Evolutionary conservation across 92 coral and sea anemone species (phyloP).

Genomic region (Epizoanthus stellaris): DNA sequence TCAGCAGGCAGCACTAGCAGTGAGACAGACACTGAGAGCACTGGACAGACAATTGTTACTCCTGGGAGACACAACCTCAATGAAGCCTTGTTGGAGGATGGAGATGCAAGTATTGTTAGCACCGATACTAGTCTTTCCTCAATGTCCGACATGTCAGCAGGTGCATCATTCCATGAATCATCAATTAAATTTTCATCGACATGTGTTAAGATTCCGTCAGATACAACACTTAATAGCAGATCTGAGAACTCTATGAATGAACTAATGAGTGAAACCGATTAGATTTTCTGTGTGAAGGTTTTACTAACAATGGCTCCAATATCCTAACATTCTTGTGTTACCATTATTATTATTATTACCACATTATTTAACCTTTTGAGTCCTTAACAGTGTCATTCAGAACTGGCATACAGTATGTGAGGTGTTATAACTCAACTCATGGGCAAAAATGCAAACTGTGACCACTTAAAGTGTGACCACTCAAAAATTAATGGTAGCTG

Average conservation of each 20-base stretch:
- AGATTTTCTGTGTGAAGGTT: neutral
- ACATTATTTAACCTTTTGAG: too few species aligned
- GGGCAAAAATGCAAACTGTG: too few species aligned
- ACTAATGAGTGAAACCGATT: slow-evolving; percentile 7
- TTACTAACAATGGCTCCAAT: neutral
- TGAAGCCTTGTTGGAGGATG: slow-evolving; percentile 70
- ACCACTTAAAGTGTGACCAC: too few species aligned
- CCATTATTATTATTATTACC: too few species aligned
- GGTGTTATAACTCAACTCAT: too few species aligned
- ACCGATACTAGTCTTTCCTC: slow-evolving; percentile 78
- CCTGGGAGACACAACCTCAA: slow-evolving; percentile 59
- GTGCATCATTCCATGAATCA: slow-evolving; percentile 78
- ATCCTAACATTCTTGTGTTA: too few species aligned
- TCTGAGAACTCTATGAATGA: slow-evolving; percentile 32
- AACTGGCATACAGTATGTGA: too few species aligned
- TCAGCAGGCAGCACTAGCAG: slow-evolving; percentile 45
- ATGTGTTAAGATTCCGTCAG: slow-evolving; percentile 81
- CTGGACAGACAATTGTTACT: slow-evolving; percentile 45
- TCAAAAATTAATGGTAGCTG: too few species aligned
- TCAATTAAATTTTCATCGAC: slow-evolving; percentile 90
- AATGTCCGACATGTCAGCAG: slow-evolving; percentile 76
- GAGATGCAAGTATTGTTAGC: slow-evolving; percentile 64
- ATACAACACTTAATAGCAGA: slow-evolving; percentile 26
- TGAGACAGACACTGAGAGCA: slow-evolving; percentile 60
- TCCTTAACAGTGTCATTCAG: too few species aligned